These are phyloP conservation scores for Plectropomus leopardus DNA, from an alignment of 2,113 vertebrate genomes.

Conservation along the genomic window DNA sequence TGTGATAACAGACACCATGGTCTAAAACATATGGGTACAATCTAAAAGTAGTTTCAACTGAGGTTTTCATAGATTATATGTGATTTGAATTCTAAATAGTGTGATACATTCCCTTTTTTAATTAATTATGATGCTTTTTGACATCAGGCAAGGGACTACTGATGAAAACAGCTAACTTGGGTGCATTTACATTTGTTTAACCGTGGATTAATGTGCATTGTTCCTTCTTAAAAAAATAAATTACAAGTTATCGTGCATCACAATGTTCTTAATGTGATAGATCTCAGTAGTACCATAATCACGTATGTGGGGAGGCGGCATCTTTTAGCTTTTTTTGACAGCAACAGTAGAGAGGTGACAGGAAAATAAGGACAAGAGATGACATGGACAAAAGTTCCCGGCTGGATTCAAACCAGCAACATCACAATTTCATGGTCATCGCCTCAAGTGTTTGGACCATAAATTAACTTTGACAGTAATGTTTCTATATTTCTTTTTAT, in stretches of 20 bases:
- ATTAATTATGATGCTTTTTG: too few relatives aligned
- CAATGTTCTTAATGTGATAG: neutral
- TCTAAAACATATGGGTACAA: too few relatives aligned
- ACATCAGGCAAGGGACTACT: too few relatives aligned
- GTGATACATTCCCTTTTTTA: too few relatives aligned
- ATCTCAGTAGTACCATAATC: neutral
- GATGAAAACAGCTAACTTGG: too few relatives aligned
- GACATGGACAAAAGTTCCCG: neutral
- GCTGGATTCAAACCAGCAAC: neutral
- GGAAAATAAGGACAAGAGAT: too few relatives aligned
- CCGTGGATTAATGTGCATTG: too few relatives aligned
- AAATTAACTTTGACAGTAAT: neutral
- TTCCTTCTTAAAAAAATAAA: too few relatives aligned
- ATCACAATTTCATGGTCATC: neutral
- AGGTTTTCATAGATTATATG: neutral
- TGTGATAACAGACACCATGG: too few relatives aligned
- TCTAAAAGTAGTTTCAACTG: neutral
- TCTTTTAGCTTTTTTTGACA: neutral
- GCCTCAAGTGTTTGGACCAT: neutral
- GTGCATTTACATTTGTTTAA: too few relatives aligned
- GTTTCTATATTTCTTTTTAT: neutral
- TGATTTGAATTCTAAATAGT: too few relatives aligned
- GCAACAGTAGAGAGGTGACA: neutral
- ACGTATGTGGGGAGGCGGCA: neutral
- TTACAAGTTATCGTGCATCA: rapidly evolving